These are phyloP conservation scores for Lucifuga dentata DNA, from an alignment of 2,113 vertebrate species.

Conservation along the genomic window DNA sequence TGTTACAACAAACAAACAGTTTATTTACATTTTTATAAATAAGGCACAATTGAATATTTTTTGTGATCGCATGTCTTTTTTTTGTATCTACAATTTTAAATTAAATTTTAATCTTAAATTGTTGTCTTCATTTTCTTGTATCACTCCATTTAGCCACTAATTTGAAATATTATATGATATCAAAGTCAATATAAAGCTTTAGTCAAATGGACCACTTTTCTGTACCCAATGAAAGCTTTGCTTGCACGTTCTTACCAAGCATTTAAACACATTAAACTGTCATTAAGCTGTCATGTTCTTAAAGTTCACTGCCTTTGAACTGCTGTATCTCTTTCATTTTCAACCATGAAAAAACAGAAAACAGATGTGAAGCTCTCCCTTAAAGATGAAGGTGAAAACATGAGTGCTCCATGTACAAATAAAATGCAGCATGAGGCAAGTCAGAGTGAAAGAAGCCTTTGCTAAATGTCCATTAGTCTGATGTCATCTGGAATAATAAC, in stretches of 20 bases:
- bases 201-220: too few relatives aligned
- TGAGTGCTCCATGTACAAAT: background rate
- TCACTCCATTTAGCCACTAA: too few relatives aligned
- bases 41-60: too few relatives aligned
- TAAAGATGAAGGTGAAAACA: slow-evolving; percentile 10
- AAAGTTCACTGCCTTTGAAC: slow-evolving; percentile 15
- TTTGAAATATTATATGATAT: too few relatives aligned
- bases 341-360: slow-evolving; percentile 9
- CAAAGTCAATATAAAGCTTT: too few relatives aligned
- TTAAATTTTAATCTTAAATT: too few relatives aligned
- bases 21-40: too few relatives aligned
- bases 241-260: background rate
- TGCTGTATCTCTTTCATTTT: slow-evolving; percentile 21
- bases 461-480: slow-evolving; percentile 6
- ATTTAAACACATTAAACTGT: slow-evolving; percentile 14
- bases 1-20: too few relatives aligned
- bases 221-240: slow-evolving; percentile 3
- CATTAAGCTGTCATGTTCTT: too few relatives aligned
- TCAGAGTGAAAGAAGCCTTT: background rate
- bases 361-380: slow-evolving; percentile 18
- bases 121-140: too few relatives aligned
- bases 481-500: slow-evolving; percentile 41
- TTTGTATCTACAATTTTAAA: too few relatives aligned
- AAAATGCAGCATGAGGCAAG: background rate
- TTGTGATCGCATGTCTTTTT: too few relatives aligned